Conservation (phyloP, 2,888 invertebrate genomes). For the Tricholauxania praeusta region DNA sequence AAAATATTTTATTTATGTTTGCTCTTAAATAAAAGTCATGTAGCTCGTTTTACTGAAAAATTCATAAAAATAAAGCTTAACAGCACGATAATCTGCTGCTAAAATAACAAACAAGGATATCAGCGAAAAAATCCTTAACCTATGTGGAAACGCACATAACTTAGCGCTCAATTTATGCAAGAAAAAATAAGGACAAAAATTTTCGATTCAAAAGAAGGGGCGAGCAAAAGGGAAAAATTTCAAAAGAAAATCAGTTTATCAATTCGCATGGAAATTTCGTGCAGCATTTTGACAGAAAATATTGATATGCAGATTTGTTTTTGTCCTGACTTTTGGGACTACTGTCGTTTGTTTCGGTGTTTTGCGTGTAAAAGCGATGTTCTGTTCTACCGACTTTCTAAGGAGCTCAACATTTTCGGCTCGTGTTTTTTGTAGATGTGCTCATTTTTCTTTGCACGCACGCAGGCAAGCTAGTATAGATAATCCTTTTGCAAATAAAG, state of each 20-base stretch:
- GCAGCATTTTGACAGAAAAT: constrained; percentile 25
- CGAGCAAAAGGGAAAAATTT: neutral
- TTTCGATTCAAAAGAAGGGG: neutral
- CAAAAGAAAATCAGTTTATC: constrained; percentile 19
- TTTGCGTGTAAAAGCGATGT: neutral
- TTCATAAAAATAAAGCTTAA: neutral
- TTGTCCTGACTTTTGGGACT: constrained; percentile 8
- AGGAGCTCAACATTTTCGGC: no score
- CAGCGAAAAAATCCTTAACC: no score
- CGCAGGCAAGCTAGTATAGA: neutral
- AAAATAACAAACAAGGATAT: no score
- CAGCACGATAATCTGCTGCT: no score
- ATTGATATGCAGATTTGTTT: constrained; percentile 32
- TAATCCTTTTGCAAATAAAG: no score
- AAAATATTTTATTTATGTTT: no score
- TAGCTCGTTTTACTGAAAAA: neutral
- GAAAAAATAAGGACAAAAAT: neutral
- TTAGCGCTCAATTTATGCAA: constrained; percentile 9
- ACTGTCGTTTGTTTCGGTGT: neutral
- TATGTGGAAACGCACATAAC: neutral
- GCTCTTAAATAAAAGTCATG: no score
- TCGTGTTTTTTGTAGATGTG: neutral
- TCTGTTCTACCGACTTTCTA: no score
- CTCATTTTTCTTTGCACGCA: neutral
- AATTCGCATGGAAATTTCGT: constrained; percentile 22